Conservation (phyloP, 2,113 vertebrate species). For the Pygoscelis adeliae region DNA sequence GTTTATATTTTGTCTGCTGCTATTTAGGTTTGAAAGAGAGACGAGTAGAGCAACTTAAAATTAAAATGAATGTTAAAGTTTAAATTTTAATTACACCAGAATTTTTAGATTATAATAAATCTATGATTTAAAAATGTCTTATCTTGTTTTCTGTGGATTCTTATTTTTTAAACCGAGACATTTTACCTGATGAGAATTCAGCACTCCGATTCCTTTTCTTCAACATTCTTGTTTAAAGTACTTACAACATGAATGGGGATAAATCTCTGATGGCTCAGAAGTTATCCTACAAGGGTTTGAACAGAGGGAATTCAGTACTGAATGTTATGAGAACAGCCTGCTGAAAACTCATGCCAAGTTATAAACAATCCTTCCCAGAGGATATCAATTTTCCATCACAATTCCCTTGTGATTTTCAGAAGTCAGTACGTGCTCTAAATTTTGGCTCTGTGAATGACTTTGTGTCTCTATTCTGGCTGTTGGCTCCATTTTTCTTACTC, state of each 20-base stretch:
- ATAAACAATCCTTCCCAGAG: conserved; percentile 3
- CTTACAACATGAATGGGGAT: neutral
- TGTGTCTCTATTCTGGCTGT: neutral
- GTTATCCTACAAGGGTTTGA: neutral
- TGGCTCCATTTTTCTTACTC: neutral
- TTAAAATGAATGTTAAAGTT: neutral
- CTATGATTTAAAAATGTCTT: neutral
- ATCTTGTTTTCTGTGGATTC: neutral
- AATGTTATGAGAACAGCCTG: neutral
- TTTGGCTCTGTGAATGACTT: conserved; percentile 4
- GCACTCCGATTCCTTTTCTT: neutral
- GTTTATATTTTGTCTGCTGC: neutral
- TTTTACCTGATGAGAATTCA: neutral
- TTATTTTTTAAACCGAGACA: neutral
- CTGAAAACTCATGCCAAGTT: conserved; percentile 1
- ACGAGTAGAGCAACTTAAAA: neutral
- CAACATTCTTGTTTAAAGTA: neutral
- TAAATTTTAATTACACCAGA: neutral
- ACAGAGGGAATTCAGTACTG: neutral
- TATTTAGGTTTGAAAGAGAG: neutral
- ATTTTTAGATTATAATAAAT: neutral
- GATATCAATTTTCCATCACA: neutral
- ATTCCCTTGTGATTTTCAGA: conserved; percentile 8
- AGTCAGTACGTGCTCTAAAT: neutral
- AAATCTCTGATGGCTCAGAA: neutral